These are phyloP conservation scores for Polia nebulosa DNA, from an alignment of 2,888 invertebrate genomes.

Conservation along the genomic window DNA sequence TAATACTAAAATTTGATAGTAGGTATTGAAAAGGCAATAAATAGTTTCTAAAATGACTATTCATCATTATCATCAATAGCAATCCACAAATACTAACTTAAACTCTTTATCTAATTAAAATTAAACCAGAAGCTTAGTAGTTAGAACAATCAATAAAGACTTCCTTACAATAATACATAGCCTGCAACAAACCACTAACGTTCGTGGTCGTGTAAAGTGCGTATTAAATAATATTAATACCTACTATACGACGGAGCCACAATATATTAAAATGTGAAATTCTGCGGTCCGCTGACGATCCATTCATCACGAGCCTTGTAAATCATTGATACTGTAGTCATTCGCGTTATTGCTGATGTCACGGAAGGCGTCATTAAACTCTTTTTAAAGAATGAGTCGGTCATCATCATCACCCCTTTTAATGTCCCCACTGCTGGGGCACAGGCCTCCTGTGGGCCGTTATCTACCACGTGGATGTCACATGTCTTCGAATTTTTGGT, in stretches of 20 bases:
- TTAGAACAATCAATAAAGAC: not conserved
- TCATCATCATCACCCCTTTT: too few species aligned
- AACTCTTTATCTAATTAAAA: too few species aligned
- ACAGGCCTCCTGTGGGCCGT: too few species aligned
- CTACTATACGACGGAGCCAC: not conserved
- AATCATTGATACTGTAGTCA: slow-evolving; percentile 36
- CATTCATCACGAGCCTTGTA: slow-evolving; percentile 32
- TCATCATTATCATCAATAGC: too few species aligned
- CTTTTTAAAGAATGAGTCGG: slow-evolving; percentile 1
- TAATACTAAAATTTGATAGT: too few species aligned
- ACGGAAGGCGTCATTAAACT: slow-evolving; percentile 17
- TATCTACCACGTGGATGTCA: too few species aligned
- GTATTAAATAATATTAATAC: slow-evolving; percentile 22
- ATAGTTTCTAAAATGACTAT: too few species aligned
- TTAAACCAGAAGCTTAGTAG: not conserved
- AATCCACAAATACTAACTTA: too few species aligned
- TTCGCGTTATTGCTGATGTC: slow-evolving; percentile 34
- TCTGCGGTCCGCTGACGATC: slow-evolving; percentile 14
- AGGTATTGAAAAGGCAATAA: too few species aligned
- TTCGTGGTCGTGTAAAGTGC: not conserved
- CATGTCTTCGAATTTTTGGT: too few species aligned
- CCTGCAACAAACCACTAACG: not conserved
- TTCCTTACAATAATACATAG: not conserved
- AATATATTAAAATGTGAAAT: slow-evolving; percentile 32
- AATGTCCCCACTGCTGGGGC: too few species aligned